These are phyloP conservation scores for Carollia perspicillata DNA, from an alignment of 2,113 vertebrate species.

Conservation along the genomic window DNA sequence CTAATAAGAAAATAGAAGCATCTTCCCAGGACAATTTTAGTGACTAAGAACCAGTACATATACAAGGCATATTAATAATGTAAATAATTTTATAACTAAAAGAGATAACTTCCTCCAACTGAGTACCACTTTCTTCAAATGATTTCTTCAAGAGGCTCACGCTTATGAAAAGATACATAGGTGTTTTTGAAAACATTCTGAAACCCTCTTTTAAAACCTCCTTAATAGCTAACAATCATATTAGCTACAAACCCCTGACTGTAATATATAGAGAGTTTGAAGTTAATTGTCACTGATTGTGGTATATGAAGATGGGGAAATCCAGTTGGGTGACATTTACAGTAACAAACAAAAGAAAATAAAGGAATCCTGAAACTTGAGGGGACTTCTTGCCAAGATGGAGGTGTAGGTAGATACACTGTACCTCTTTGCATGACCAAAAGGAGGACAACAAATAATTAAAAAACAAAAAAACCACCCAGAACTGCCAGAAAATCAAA, in stretches of 20 bases:
- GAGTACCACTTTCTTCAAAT: background rate
- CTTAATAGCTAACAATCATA: background rate
- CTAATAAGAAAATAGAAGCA: conserved; percentile 3
- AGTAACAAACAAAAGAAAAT: background rate
- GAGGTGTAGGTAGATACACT: no score
- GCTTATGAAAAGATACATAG: background rate
- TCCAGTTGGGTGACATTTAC: background rate
- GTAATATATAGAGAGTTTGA: background rate
- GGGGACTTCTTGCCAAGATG: no score
- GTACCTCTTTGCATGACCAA: no score
- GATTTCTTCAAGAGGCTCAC: background rate
- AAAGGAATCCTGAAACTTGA: background rate
- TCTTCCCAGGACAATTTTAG: conserved; percentile 18
- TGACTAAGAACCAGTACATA: conserved; percentile 1
- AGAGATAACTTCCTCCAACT: background rate
- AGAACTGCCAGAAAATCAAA: no score
- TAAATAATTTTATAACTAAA: conserved; percentile 5
- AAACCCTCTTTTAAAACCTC: conserved; percentile 7
- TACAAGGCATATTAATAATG: background rate
- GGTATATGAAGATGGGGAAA: background rate
- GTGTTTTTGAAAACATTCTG: background rate
- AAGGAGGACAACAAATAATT: no score
- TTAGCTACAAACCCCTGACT: background rate
- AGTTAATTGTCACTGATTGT: background rate
- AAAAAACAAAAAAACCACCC: no score